These are phyloP conservation scores for Psephotus haematonotus DNA, from an alignment of 2,113 vertebrate genomes.

Conservation along the genomic window DNA sequence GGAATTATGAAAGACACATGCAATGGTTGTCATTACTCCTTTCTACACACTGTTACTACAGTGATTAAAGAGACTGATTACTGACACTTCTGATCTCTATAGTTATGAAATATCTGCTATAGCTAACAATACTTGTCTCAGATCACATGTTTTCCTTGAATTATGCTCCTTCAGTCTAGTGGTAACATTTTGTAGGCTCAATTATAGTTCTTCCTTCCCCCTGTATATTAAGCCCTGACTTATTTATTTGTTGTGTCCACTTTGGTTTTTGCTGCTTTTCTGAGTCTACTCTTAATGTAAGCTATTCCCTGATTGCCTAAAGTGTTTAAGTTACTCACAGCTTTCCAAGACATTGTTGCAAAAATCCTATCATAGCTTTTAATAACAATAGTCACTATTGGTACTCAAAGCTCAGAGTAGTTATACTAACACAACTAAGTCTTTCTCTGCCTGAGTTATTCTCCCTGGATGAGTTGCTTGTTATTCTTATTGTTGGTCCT, in stretches of 20 bases:
- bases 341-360: not conserved
- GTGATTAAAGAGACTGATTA: not conserved
- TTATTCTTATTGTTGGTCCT: not conserved
- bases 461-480: not conserved
- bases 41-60: not conserved
- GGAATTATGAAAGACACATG: not conserved
- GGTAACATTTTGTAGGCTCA: not conserved
- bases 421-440: not conserved
- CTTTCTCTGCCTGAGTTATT: not conserved
- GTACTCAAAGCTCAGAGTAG: not conserved
- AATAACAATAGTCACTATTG: not conserved
- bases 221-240: not conserved
- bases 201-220: not conserved
- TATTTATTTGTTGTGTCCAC: not conserved
- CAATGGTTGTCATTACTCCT: not conserved
- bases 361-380: not conserved
- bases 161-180: not conserved
- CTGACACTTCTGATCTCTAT: not conserved
- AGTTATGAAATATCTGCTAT: not conserved
- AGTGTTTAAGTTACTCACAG: not conserved
- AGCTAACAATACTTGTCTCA: not conserved
- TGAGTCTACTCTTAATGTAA: not conserved
- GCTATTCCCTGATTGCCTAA: not conserved
- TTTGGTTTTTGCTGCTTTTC: not conserved
- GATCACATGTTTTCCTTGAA: not conserved